Base-by-base conservation (phyloP, 2,797 vertebrate genomes). In the Peromyscus nudipes region DNA sequence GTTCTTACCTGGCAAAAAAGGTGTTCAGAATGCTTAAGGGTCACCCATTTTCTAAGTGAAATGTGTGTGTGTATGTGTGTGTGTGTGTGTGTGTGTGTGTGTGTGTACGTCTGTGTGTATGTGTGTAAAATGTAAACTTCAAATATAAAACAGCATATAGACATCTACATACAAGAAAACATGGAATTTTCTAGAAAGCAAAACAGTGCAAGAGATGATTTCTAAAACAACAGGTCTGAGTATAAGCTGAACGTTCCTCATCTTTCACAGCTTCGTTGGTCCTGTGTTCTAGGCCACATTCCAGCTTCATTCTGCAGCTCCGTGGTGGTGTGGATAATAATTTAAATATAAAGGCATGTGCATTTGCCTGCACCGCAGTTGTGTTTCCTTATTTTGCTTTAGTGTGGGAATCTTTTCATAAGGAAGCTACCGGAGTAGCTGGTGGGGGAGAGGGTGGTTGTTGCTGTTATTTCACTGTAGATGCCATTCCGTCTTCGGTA, bases 251-350 rank as follows among this genome's bases (percentile, higher is more conserved):
- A 98, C 97, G 87, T 76, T 77, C 43, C 4, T 75, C 95, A 79
- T 89, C 46, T 57, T 98, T 97, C 83, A 93, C 96, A 97, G 96
- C 97, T 98, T 96, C 96, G 95, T 29, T 98, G 97, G 97, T 98
- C 96, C 97, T 98, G 82, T 96, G 97, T 97, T 83, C 98, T 96
- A 96, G 94, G 97, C 91, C 97, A 98, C 95, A 95, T 98, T 98
- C 96, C 95, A 98, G 98, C 96, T 94, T 95, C 96, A 94, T 95
- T 97, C 92, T 97, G 64, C 95, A 94, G 94, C 96, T 97, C 91
- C 94, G 94, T 97, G 94, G 98, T 97, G 97, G 94, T 97, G 80
- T 97, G 98, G 98, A 97, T 98, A 98, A 97, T 97, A 98, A 98
- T 98, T 97, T 92, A 96, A 87, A 97, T 96, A 98, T 97, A 98